A percentile compares a stretch with the other conserved stretches of the same genome.
Conservation (phyloP, 1,140 invertebrate species). For the Drosophila pallidifrons region DNA sequence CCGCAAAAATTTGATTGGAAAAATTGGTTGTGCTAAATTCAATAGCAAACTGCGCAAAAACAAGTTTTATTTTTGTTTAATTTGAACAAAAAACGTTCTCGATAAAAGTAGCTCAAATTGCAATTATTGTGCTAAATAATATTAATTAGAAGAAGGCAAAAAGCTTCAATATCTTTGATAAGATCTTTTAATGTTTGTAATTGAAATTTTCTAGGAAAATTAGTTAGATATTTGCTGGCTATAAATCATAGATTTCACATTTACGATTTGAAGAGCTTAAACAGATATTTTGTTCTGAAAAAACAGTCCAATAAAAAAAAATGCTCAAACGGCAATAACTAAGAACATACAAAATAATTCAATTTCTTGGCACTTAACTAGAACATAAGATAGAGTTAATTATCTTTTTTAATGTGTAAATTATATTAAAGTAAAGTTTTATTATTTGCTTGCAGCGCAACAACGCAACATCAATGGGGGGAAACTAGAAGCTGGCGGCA, state of each 20-base stretch:
- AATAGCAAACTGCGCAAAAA: background rate
- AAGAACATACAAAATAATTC: no score
- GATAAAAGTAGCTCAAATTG: background rate
- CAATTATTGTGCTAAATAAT: background rate
- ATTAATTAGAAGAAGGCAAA: background rate
- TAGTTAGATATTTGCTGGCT: no score
- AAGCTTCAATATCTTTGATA: background rate
- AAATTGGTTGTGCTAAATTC: constrained; percentile 13
- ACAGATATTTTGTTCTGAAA: no score
- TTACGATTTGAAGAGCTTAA: no score
- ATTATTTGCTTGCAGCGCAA: constrained; percentile 37
- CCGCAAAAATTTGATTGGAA: constrained; percentile 28
- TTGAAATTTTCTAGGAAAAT: no score
- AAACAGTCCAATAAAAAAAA: no score
- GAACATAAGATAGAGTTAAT: background rate
- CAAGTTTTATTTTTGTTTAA: constrained; percentile 5
- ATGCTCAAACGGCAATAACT: no score
- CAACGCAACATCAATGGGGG: constrained; percentile 60
- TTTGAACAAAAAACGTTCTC: constrained; percentile 1
- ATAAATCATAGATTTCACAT: no score
- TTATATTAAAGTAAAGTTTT: constrained; percentile 24
- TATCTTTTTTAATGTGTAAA: background rate
- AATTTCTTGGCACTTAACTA: no score
- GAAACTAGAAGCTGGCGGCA: constrained; percentile 3
- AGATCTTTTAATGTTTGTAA: background rate